Evolutionary conservation across 2,113 vertebrate species (phyloP), one percentile per base, ranked within the genome.

Genomic region (Tyrannus savana): DNA sequence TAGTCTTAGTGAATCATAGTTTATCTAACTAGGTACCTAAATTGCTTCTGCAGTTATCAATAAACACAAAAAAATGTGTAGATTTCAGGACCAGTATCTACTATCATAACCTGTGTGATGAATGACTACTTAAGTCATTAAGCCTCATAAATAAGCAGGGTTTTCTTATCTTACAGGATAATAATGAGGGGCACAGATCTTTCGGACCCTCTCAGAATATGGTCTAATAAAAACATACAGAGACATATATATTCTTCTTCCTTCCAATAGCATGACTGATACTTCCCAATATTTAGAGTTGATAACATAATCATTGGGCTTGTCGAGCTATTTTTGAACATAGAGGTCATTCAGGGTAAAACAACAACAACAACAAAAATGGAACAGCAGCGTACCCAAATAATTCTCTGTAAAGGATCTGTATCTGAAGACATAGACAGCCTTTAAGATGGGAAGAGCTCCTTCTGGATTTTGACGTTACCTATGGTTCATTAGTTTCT

Each of bases 11-110:
- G 66, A 89, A 92, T 93, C 56, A 78, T 64, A 81, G n/a, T 95
- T 95, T 94, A 89, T 39, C 33, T 95, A 89, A 53, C 37, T 66
- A 89, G 83, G 74, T 44, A 75, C 75, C 23, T 82, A 88, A 97
- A 96, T 84, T 71, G 67, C 27, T 79, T 95, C 84, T 50, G 80
- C 37, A 78, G 17, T 89, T 95, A 78, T 62, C 50, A 88, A 50
- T 87, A 62, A 97, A 88, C 13, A 72, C 23, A 91, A 95, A 91
- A 28, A 84, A 69, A 76, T 88, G 39, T 7, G 60, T 23, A 41
- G 19, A 72, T 47, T 53, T 64, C 47, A 68, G 74, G 19, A 39
- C 39, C 31, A 46, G 30, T 80, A 66, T 8, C 42, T 94, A 47
- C 50, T 93, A 84, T 81, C 74, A 62, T 69, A 89, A 95, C 12